Evolutionary conservation across 2,888 invertebrate species (phyloP).

Genomic region (Mythimna lalbum): DNA sequence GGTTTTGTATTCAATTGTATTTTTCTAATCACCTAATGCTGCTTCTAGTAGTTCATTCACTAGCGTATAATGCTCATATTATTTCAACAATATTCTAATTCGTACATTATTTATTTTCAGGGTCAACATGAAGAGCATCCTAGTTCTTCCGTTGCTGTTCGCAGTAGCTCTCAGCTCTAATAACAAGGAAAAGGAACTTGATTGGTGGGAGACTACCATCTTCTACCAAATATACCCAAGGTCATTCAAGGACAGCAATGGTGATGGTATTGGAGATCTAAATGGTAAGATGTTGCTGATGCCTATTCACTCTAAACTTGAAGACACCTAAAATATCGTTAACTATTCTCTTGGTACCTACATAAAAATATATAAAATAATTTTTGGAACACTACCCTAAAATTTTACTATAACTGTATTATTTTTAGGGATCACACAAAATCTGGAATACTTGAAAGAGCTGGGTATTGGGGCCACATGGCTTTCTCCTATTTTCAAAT

Average conservation of each 20-base stretch:
- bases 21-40: background rate
- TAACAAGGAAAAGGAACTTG: constrained; percentile 75
- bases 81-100: too few relatives aligned
- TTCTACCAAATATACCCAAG: constrained; percentile 96
- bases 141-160: constrained; percentile 71
- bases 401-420: background rate
- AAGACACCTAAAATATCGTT: background rate
- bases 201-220: constrained; percentile 95
- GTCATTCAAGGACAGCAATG: constrained; percentile 95
- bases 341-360: too few relatives aligned
- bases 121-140: constrained; percentile 60
- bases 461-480: constrained; percentile 93
- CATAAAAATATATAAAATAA: background rate
- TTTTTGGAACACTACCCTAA: background rate
- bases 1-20: background rate
- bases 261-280: constrained; percentile 93
- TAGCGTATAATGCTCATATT: too few relatives aligned
- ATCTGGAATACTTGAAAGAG: constrained; percentile 92
- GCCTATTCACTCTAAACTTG: background rate
- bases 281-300: constrained; percentile 84
- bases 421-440: constrained; percentile 90
- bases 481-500: constrained; percentile 94
- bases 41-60: background rate
- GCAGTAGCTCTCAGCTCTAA: constrained; percentile 66
- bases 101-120: constrained; percentile 26